Evolutionary conservation across 2,113 vertebrate genomes (phyloP).

Genomic region (Heptranchias perlo): DNA sequence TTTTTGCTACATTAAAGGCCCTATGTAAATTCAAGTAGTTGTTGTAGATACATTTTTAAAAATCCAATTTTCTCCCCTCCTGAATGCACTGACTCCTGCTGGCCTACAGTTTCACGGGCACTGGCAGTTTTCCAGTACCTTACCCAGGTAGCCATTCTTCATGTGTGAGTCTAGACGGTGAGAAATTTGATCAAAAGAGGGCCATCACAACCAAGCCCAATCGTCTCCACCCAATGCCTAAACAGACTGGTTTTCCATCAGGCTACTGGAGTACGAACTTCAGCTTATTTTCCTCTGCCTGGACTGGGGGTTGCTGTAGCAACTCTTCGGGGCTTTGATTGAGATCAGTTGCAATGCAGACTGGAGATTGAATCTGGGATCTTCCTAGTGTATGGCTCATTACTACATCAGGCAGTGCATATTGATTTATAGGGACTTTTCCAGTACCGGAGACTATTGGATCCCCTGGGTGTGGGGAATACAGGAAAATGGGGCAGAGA

Average conservation of each 20-base stretch:
- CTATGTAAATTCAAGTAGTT: not conserved
- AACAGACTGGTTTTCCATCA: not conserved
- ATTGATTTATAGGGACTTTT: not conserved
- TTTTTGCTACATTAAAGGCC: not conserved
- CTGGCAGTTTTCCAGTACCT: not conserved
- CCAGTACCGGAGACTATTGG: not conserved
- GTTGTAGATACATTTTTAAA: not conserved
- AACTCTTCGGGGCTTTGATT: not conserved
- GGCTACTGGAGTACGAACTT: not conserved
- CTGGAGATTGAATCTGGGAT: not conserved
- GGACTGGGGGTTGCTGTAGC: not conserved
- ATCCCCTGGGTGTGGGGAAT: not conserved
- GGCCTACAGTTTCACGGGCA: not conserved
- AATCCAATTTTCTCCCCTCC: not conserved
- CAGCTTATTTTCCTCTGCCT: not conserved
- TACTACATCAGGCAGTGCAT: not conserved
- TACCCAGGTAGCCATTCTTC: not conserved
- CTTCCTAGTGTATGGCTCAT: not conserved
- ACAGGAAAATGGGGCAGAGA: not conserved
- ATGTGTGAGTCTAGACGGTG: not conserved
- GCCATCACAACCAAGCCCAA: not conserved
- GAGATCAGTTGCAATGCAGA: not conserved
- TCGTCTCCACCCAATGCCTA: not conserved
- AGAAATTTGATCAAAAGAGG: not conserved
- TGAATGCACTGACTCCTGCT: not conserved